Percentiles rank a stretch among this genome's conserved stretches.
phyloP scores from a whole-genome alignment of 2,113 vertebrate species.

The Lagopus muta region DNA sequence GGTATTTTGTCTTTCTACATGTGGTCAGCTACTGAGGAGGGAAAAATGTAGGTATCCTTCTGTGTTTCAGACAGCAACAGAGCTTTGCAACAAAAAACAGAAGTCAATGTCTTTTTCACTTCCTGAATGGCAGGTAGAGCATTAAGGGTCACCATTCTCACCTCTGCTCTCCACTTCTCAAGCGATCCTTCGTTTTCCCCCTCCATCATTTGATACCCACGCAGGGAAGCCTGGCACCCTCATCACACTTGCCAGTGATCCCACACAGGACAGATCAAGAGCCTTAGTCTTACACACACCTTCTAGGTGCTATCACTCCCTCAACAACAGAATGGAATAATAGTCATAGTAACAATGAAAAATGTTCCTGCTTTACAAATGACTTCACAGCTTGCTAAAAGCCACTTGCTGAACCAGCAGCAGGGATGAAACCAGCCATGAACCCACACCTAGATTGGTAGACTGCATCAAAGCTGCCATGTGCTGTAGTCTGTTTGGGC shows the following conservation, averaged over 20 bases:
- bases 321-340: neutral
- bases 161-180: neutral
- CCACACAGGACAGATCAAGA: neutral
- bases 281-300: neutral
- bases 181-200: neutral
- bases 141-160: neutral
- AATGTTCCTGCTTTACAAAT: neutral
- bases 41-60: neutral
- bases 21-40: neutral
- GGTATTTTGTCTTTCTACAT: neutral
- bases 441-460: rapidly evolving
- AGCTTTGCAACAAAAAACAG: neutral
- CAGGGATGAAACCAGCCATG: neutral
- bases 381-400: neutral
- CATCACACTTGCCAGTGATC: rapidly evolving
- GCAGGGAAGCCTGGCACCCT: neutral
- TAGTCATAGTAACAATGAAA: neutral
- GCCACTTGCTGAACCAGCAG: neutral
- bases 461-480: neutral
- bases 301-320: neutral
- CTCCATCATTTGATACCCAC: rapidly evolving
- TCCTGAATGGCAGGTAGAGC: neutral
- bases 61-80: neutral
- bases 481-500: neutral
- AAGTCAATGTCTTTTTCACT: neutral